Evolutionary conservation across 2,113 vertebrate genomes (phyloP).

Genomic region (Semicossyphus pulcher): DNA sequence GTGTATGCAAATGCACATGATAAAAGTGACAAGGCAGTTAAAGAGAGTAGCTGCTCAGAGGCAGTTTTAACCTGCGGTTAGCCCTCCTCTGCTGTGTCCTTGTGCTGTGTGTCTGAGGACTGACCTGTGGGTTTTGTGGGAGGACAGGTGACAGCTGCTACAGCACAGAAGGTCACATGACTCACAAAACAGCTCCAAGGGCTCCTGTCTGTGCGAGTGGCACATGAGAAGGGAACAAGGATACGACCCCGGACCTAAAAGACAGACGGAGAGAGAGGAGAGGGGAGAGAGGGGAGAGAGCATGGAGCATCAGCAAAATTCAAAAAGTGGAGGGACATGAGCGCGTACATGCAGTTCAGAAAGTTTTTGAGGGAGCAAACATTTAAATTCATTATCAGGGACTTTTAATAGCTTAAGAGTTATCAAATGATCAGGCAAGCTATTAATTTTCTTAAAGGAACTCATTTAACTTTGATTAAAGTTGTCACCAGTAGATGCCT

Average conservation of each 20-base stretch:
- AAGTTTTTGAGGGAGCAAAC: neutral
- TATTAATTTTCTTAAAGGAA: neutral
- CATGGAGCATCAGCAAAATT: neutral
- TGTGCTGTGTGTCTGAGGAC: slow-evolving; percentile 68
- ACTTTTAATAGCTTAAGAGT: neutral
- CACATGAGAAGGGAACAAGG: slow-evolving; percentile 81
- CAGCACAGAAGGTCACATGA: slow-evolving; percentile 87
- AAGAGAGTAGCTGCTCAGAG: slow-evolving; percentile 40
- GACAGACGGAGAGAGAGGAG: slow-evolving; percentile 24
- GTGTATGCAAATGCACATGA: slow-evolving; percentile 71
- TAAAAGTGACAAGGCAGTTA: slow-evolving; percentile 75
- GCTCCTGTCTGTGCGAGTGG: slow-evolving; percentile 85
- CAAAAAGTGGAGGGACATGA: neutral
- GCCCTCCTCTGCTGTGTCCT: slow-evolving; percentile 63
- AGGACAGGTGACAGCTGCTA: slow-evolving; percentile 87
- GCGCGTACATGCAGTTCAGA: neutral
- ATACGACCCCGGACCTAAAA: slow-evolving; percentile 77
- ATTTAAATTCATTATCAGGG: neutral
- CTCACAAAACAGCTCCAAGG: slow-evolving; percentile 87
- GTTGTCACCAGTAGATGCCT: neutral
- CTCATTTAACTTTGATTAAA: neutral
- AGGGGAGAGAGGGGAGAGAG: slow-evolving; percentile 1
- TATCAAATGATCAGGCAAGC: neutral
- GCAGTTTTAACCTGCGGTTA: slow-evolving; percentile 67
- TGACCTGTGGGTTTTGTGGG: slow-evolving; percentile 87